These are phyloP conservation scores for Erethizon dorsatum DNA, from an alignment of 2,797 vertebrate genomes.

Conservation along the genomic window DNA sequence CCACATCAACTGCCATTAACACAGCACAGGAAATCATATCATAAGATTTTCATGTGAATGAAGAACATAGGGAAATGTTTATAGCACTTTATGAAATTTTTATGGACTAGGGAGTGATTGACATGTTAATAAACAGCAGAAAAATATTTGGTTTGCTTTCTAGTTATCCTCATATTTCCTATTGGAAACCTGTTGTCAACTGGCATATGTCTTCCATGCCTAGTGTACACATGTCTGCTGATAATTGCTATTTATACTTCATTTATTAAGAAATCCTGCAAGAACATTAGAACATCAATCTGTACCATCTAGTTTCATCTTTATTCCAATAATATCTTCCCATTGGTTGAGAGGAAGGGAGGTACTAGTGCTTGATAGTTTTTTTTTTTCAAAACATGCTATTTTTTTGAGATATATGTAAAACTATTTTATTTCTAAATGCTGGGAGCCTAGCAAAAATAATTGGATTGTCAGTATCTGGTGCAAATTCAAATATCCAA, in stretches of 20 bases:
- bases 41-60: constrained; percentile 60
- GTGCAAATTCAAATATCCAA: constrained; percentile 64
- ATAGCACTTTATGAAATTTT: constrained; percentile 73
- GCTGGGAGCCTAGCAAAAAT: constrained; percentile 42
- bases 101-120: constrained; percentile 81
- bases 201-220: constrained; percentile 75
- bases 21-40: constrained; percentile 49
- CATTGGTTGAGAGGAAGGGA: constrained; percentile 64
- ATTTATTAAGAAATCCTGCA: constrained; percentile 78
- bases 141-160: constrained; percentile 85
- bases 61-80: constrained; percentile 65
- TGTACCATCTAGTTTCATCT: constrained; percentile 72
- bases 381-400: constrained; percentile 84
- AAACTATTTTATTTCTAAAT: constrained; percentile 72
- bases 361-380: constrained; percentile 70
- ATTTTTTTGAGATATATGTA: constrained; percentile 62
- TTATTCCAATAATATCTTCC: constrained; percentile 72
- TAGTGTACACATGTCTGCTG: constrained; percentile 67
- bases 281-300: constrained; percentile 59
- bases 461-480: constrained; percentile 69
- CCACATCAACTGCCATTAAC: background rate
- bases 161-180: constrained; percentile 78
- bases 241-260: constrained; percentile 82
- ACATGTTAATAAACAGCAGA: constrained; percentile 82
- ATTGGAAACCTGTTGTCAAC: constrained; percentile 79